Evolutionary conservation across 2,113 vertebrate species (phyloP).

Genomic region (Paradisaea rubra): DNA sequence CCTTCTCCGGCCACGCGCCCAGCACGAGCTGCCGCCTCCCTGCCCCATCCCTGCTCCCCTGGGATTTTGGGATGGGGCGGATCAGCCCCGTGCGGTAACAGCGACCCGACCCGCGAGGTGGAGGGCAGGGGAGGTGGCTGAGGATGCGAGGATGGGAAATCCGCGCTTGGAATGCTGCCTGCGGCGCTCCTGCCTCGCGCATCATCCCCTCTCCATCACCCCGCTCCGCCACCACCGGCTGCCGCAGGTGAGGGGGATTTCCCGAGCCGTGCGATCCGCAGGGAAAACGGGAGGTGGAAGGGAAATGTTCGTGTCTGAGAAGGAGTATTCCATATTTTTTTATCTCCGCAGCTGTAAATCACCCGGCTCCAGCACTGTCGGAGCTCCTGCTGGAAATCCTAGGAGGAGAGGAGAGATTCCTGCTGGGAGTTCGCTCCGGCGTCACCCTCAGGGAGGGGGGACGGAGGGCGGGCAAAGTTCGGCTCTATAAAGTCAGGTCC

Average conservation of each 20-base stretch:
- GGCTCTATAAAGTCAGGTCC: conserved; percentile 55
- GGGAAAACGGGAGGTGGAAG: background rate
- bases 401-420: background rate
- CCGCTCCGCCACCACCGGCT: accelerated
- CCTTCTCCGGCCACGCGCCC: background rate
- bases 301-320: too few species aligned
- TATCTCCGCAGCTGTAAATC: background rate
- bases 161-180: accelerated
- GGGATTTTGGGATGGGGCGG: background rate
- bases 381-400: background rate
- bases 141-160: background rate
- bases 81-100: accelerated
- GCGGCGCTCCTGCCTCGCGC: accelerated
- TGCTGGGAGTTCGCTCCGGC: background rate
- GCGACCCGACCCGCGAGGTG: accelerated
- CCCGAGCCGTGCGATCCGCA: accelerated
- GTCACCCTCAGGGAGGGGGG: background rate
- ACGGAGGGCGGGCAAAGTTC: conserved; percentile 54
- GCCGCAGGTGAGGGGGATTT: background rate
- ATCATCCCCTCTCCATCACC: background rate
- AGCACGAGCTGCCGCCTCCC: too few species aligned
- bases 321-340: accelerated
- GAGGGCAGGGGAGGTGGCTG: background rate
- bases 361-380: accelerated
- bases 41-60: accelerated